These are phyloP conservation scores for Crocodylus rhombifer DNA, from an alignment of 2,797 vertebrate genomes.

Conservation along the genomic window DNA sequence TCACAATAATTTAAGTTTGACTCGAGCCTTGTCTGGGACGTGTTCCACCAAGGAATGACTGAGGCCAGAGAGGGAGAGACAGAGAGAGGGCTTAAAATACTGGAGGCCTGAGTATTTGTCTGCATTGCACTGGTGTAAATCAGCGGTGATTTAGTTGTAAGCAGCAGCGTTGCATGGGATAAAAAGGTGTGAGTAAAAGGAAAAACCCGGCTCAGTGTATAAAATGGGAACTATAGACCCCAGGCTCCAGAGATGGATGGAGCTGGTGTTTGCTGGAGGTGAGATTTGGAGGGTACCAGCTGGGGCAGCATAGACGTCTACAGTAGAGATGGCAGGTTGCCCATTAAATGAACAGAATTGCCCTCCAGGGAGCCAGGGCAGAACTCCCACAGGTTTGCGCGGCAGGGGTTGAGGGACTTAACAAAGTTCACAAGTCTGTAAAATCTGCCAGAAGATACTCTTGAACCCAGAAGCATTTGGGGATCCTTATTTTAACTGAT, in stretches of 20 bases:
- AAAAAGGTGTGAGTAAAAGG: not conserved
- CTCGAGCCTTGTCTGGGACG: not conserved
- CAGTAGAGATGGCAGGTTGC: not conserved
- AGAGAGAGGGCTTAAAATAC: not conserved
- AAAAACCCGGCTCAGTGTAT: not conserved
- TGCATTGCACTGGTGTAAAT: not conserved
- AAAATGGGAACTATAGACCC: not conserved
- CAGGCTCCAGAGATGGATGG: no score
- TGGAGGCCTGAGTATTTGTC: not conserved
- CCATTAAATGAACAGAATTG: not conserved
- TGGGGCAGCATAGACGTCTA: not conserved
- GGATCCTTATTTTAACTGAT: not conserved
- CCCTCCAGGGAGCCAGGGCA: not conserved
- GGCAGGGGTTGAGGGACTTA: rapidly evolving
- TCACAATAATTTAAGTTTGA: rapidly evolving
- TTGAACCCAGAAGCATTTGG: rapidly evolving
- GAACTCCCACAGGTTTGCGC: rapidly evolving
- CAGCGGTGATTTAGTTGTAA: not conserved
- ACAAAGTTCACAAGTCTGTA: rapidly evolving
- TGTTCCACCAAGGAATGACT: not conserved
- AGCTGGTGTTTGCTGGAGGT: no score
- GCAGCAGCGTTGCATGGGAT: not conserved
- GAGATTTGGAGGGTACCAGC: no score
- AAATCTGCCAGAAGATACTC: not conserved
- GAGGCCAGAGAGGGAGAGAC: rapidly evolving